Evolutionary conservation across 2,113 vertebrate genomes (phyloP).

Genomic region (Collichthys lucidus): DNA sequence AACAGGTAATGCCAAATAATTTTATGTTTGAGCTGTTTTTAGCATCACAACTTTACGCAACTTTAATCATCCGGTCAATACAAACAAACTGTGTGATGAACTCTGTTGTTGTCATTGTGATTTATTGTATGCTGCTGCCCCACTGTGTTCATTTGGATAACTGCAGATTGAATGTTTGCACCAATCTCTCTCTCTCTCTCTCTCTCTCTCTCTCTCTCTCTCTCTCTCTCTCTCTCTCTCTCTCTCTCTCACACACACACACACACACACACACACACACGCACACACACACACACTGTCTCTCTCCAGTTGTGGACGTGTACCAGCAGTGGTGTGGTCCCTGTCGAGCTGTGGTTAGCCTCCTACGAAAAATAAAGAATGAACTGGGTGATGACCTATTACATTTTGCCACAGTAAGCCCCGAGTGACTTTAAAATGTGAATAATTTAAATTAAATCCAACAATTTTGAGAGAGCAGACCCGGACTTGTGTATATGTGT

Average conservation of each 20-base stretch:
- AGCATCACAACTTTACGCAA: background rate
- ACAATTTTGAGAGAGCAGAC: background rate
- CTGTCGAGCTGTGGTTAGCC: constrained; percentile 89
- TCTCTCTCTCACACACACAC: too few relatives aligned
- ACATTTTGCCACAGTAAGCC: constrained; percentile 92
- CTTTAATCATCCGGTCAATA: too few relatives aligned
- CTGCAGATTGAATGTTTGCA: constrained; percentile 25
- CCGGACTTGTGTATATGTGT: constrained; percentile 26
- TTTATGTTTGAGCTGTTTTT: too few relatives aligned
- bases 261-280: background rate
- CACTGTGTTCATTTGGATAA: constrained; percentile 60
- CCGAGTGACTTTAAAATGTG: background rate
- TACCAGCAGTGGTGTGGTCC: constrained; percentile 97
- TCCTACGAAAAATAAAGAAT: constrained; percentile 93
- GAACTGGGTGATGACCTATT: constrained; percentile 88
- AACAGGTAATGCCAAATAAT: constrained; percentile 82
- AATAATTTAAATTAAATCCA: background rate
- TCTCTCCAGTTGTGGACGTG: constrained; percentile 89
- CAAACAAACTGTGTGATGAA: background rate
- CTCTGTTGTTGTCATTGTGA: background rate
- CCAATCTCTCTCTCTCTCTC: background rate
- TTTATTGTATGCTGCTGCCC: constrained; percentile 67
- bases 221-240: background rate
- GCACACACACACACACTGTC: background rate
- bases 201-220: background rate